Evolutionary conservation across 2,113 vertebrate genomes (phyloP).

Genomic region (Tetrax tetrax): DNA sequence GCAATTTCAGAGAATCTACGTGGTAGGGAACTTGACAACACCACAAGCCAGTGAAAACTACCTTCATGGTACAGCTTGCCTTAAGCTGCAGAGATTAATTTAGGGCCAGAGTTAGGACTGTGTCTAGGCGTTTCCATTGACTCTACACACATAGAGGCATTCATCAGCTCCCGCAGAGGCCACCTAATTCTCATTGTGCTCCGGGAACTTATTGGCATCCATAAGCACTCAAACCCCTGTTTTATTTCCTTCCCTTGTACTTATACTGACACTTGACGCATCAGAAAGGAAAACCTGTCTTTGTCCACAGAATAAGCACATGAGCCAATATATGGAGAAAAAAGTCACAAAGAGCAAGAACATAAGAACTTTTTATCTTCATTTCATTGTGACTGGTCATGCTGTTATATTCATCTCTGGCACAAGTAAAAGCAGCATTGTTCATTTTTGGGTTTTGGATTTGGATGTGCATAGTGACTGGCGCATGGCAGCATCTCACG

Average conservation of each 20-base stretch:
- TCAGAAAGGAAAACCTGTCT: neutral
- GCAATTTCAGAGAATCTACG: neutral
- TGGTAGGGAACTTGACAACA: neutral
- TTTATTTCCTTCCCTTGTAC: neutral
- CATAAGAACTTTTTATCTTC: neutral
- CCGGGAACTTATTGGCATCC: neutral
- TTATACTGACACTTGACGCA: neutral
- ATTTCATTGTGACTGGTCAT: neutral
- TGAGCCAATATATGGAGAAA: neutral
- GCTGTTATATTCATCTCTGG: neutral
- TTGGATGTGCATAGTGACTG: neutral
- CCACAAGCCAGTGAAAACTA: neutral
- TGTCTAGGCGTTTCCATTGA: neutral
- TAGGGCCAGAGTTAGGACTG: neutral
- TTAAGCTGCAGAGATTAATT: neutral
- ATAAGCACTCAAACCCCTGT: neutral
- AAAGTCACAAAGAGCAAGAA: neutral
- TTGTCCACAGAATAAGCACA: neutral
- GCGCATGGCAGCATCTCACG: neutral
- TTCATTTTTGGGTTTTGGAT: accelerated
- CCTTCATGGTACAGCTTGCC: neutral
- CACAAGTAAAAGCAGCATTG: neutral
- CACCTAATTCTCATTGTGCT: neutral
- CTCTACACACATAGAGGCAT: neutral
- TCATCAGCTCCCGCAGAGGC: neutral